These are phyloP conservation scores for Crocuta crocuta DNA, from an alignment of 2,113 vertebrate genomes.

Conservation along the genomic window DNA sequence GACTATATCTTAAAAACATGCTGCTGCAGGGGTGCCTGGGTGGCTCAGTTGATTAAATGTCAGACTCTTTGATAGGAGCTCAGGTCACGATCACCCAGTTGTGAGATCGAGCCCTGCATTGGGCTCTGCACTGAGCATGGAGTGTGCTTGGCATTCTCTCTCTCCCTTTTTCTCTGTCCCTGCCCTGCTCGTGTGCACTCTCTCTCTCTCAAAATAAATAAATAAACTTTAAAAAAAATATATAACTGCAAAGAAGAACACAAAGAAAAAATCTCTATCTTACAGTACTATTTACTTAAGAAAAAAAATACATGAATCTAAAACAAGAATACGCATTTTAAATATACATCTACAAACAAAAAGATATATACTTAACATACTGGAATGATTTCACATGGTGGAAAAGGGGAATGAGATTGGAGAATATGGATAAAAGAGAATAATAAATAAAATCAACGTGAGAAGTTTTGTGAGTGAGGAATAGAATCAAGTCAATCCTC, in stretches of 20 bases:
- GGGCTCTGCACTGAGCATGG: too few relatives aligned
- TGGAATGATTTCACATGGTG: background rate
- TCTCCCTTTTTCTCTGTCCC: too few relatives aligned
- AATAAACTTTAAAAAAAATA: background rate
- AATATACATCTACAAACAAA: slow-evolving; percentile 24
- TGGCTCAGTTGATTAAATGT: too few relatives aligned
- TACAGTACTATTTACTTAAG: background rate
- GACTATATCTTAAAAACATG: slow-evolving; percentile 18
- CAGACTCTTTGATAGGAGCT: too few relatives aligned
- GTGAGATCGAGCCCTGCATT: too few relatives aligned
- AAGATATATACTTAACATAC: background rate
- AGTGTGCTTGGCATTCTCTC: too few relatives aligned
- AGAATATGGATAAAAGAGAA: background rate
- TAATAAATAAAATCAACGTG: background rate
- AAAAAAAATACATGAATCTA: background rate
- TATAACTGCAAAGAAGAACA: background rate
- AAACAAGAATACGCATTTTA: slow-evolving; percentile 9
- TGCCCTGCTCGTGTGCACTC: too few relatives aligned
- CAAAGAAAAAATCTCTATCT: background rate
- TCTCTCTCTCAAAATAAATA: too few relatives aligned
- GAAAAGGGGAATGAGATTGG: background rate
- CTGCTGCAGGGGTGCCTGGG: background rate
- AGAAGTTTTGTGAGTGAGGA: background rate
- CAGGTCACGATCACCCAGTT: too few relatives aligned
- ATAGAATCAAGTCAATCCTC: background rate